These are phyloP conservation scores for Lumbricus terrestris DNA, from an alignment of 2,888 invertebrate species.

Conservation along the genomic window DNA sequence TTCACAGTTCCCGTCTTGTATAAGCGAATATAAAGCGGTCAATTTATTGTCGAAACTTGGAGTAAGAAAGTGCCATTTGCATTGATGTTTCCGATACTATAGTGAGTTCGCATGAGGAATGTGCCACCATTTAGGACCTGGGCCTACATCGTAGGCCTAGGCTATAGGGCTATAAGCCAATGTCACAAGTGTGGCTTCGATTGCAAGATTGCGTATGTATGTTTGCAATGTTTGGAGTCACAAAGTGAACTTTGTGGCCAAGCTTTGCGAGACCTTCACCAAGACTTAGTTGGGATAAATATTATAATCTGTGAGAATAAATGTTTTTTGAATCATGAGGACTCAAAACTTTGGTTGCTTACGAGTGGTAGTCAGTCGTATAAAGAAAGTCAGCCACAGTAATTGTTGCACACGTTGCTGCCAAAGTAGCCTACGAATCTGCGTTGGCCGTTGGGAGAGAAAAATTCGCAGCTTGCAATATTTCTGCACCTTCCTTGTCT, in stretches of 20 bases:
- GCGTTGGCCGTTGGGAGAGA: neutral
- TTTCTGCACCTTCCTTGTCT: too few species aligned
- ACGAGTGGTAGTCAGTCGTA: neutral
- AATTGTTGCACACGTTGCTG: neutral
- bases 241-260: slow-evolving; percentile 18
- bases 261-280: slow-evolving; percentile 18
- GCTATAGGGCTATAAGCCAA: too few species aligned
- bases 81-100: neutral
- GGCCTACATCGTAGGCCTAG: slow-evolving; percentile 12
- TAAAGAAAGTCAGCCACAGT: neutral
- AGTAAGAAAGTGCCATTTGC: neutral
- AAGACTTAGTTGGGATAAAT: slow-evolving; percentile 16
- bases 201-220: neutral
- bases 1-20: too few species aligned
- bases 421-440: neutral
- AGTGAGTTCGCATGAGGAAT: neutral
- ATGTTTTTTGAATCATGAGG: slow-evolving; percentile 9
- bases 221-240: neutral
- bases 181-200: neutral
- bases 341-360: slow-evolving; percentile 15
- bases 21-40: too few species aligned
- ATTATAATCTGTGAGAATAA: slow-evolving; percentile 6
- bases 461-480: neutral
- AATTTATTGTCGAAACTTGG: neutral
- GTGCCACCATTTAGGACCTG: neutral